These are phyloP conservation scores for Coleophora deauratella DNA, from an alignment of 2,888 invertebrate genomes.

Conservation along the genomic window DNA sequence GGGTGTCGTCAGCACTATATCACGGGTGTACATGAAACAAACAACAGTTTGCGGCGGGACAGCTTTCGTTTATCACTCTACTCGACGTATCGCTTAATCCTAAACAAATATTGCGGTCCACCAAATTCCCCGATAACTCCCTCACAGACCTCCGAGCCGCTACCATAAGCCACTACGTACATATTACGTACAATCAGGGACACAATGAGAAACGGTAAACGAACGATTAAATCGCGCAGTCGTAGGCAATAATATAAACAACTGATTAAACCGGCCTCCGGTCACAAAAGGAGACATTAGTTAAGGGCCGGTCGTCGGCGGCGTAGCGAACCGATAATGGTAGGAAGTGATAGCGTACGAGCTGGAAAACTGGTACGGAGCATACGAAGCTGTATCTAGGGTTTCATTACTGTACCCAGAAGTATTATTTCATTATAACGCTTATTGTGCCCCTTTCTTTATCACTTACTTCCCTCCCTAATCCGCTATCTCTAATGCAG, in stretches of 20 bases:
- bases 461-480: constrained; percentile 26
- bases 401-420: constrained; percentile 34
- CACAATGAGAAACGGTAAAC: constrained; percentile 67
- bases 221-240: constrained; percentile 61
- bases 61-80: constrained; percentile 64
- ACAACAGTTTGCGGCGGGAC: constrained; percentile 57
- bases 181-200: constrained; percentile 19
- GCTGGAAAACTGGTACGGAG: constrained; percentile 47
- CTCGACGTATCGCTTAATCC: constrained; percentile 63
- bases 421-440: constrained; percentile 15
- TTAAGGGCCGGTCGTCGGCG: constrained; percentile 49
- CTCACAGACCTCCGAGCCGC: constrained; percentile 42
- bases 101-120: constrained; percentile 57
- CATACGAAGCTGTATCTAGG: constrained; percentile 34
- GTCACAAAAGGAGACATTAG: constrained; percentile 71
- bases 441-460: constrained; percentile 30
- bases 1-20: constrained; percentile 54
- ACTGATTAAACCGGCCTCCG: constrained; percentile 63
- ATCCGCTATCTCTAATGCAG: background rate
- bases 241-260: constrained; percentile 68
- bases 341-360: constrained; percentile 54
- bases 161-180: constrained; percentile 23
- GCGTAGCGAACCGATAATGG: constrained; percentile 57
- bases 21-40: constrained; percentile 64
- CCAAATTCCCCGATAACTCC: constrained; percentile 18